Evolutionary conservation across 1,140 invertebrate genomes (phyloP), one percentile per base, ranked within the genome.

Genomic region (Oryzaephilus surinamensis): DNA sequence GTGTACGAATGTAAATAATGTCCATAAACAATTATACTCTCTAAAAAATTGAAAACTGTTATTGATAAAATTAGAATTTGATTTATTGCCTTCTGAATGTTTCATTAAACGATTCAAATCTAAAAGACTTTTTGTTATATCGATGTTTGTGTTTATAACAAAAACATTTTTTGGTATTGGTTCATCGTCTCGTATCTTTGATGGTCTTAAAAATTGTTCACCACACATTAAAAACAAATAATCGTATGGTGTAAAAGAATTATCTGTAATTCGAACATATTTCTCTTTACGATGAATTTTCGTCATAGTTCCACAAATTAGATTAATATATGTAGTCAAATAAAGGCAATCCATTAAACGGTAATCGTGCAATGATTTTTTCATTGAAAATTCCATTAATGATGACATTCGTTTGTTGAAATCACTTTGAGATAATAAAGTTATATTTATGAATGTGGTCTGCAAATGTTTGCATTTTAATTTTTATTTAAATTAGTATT

Each of bases 141-240:
- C 67, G 2, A 53, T 54, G 31, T 71, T 57, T 1, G 66, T 67
- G 39, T 78, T 79, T 19, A 79, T 66, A 0, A 70, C 52, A 35
- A 77, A 70, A 6, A 73, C 64, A 52, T 78, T 78, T 8, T 66
- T 58, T 0, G 74, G 75, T 33, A 38, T n/a, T n/a, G n/a, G 60
- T 45, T 67, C 48, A 45, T 61, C 57, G 41, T 18, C 56, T 43
- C 28, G 61, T 60, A 50, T 66, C 42, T 36, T 57, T 50, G 34
- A 57, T 0, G 74, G 73, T 46, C 61, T 67, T 41, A 71, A 65
- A 46, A 73, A 79, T 46, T 78, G 72, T 16, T 70, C 53, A 0
- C 75, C 77, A 42, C 70, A 71, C 3, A 71, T 67, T 16, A 81
- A 43, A 4, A 79, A 60, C 6, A 81, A 52, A 43, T 74, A 68